Evolutionary conservation across 1,140 invertebrate species (phyloP).

Genomic region (Aphidius ervi): DNA sequence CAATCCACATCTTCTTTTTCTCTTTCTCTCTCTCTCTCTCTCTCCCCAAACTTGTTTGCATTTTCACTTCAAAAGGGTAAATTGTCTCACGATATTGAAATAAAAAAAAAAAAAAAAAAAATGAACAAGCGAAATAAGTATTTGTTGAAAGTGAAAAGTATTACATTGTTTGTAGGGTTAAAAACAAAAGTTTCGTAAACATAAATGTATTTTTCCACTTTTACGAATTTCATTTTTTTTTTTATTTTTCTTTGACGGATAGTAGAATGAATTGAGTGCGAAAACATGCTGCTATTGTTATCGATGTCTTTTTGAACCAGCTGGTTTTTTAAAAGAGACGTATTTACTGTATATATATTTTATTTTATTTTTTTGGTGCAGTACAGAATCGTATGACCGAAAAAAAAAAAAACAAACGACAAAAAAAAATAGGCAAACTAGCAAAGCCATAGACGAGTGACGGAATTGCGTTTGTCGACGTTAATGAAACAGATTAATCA

Average conservation of each 20-base stretch:
- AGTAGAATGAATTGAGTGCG: not conserved
- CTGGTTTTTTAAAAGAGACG: too few species aligned
- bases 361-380: too few species aligned
- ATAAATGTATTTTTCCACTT: constrained; percentile 7
- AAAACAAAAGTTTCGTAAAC: not conserved
- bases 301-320: too few species aligned
- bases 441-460: constrained; percentile 33
- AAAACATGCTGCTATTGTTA: constrained; percentile 3
- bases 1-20: too few species aligned
- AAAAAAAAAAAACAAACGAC: constrained; percentile 1
- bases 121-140: not conserved
- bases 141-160: not conserved
- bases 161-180: not conserved
- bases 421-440: constrained; percentile 6
- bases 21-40: too few species aligned
- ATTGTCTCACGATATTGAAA: too few species aligned
- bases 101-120: too few species aligned
- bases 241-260: too few species aligned
- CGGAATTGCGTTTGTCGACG: constrained; percentile 46
- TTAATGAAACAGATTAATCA: constrained; percentile 51
- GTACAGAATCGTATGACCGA: too few species aligned
- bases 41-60: too few species aligned
- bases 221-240: not conserved
- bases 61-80: too few species aligned
- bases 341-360: too few species aligned